A percentile compares a stretch with the other conserved stretches of the same genome.
phyloP scores from a whole-genome alignment of 2,888 invertebrate species.

The Stenolophus ochropezus region DNA sequence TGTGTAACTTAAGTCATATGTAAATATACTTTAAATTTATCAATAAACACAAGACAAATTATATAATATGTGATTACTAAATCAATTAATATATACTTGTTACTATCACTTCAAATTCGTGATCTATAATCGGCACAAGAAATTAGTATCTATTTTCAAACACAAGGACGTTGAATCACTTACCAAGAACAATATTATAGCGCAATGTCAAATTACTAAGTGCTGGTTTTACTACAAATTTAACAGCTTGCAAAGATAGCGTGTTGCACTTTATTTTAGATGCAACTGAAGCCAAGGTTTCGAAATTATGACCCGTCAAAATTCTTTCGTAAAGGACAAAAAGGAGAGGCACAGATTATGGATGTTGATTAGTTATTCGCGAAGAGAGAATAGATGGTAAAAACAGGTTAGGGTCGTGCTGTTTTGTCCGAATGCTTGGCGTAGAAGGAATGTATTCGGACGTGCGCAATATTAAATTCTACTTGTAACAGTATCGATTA shows the following conservation, averaged over 20 bases:
- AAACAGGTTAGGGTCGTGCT: too few species aligned
- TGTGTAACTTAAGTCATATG: neutral
- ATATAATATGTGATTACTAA: neutral
- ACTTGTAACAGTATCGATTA: slow-evolving; percentile 48
- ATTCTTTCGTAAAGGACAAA: neutral
- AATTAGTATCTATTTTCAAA: neutral
- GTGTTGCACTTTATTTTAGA: neutral
- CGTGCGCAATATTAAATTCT: slow-evolving; percentile 45
- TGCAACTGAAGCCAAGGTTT: neutral
- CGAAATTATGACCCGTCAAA: too few species aligned
- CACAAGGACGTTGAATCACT: slow-evolving; percentile 7
- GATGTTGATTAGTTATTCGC: neutral
- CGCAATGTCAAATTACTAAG: too few species aligned
- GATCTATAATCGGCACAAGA: slow-evolving; percentile 6
- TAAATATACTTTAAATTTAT: neutral
- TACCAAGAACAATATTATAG: neutral
- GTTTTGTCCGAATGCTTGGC: neutral
- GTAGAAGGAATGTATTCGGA: slow-evolving; percentile 10
- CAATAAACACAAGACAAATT: neutral
- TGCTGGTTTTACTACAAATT: too few species aligned
- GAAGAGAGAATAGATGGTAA: too few species aligned
- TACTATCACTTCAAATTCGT: slow-evolving; percentile 3
- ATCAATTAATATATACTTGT: neutral
- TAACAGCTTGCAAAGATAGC: neutral
- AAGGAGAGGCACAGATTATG: neutral